Percentiles rank a stretch among this genome's conserved stretches.
phyloP scores from a whole-genome alignment of 2,113 vertebrate genomes.

The Columba livia region DNA sequence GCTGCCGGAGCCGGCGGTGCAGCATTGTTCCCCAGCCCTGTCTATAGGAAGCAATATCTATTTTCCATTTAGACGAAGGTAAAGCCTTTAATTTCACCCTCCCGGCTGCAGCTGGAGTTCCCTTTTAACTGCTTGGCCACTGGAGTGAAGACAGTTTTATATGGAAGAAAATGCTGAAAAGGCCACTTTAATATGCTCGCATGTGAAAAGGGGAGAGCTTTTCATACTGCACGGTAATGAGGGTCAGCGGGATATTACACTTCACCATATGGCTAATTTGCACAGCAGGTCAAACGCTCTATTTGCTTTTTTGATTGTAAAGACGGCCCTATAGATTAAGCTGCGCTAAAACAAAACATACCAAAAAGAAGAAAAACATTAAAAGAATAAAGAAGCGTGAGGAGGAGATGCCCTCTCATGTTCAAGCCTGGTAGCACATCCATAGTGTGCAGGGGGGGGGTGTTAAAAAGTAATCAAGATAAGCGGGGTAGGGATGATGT shows the following conservation, averaged over 20 bases:
- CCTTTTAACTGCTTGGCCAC: slow-evolving; percentile 69
- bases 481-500: rapidly evolving
- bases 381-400: background rate
- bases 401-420: slow-evolving; percentile 73
- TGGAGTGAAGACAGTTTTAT: slow-evolving; percentile 77
- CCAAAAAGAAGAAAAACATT: too few relatives aligned
- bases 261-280: slow-evolving; percentile 76
- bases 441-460: too few relatives aligned
- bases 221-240: slow-evolving; percentile 61
- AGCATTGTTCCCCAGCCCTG: slow-evolving; percentile 45
- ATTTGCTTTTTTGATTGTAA: slow-evolving; percentile 48
- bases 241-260: slow-evolving; percentile 77
- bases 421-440: slow-evolving; percentile 19
- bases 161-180: slow-evolving; percentile 51
- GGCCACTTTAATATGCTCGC: slow-evolving; percentile 69
- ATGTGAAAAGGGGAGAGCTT: slow-evolving; percentile 59
- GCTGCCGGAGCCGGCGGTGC: background rate
- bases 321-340: slow-evolving; percentile 55
- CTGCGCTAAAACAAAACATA: slow-evolving; percentile 31
- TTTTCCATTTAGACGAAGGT: slow-evolving; percentile 60
- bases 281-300: slow-evolving; percentile 65
- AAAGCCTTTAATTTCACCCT: slow-evolving; percentile 74
- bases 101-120: slow-evolving; percentile 73
- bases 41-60: slow-evolving; percentile 69
- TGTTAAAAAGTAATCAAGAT: background rate